Evolutionary conservation across 2,113 vertebrate species (phyloP), one percentile per base, ranked within the genome.

Genomic region (Apaloderma vittatum): DNA sequence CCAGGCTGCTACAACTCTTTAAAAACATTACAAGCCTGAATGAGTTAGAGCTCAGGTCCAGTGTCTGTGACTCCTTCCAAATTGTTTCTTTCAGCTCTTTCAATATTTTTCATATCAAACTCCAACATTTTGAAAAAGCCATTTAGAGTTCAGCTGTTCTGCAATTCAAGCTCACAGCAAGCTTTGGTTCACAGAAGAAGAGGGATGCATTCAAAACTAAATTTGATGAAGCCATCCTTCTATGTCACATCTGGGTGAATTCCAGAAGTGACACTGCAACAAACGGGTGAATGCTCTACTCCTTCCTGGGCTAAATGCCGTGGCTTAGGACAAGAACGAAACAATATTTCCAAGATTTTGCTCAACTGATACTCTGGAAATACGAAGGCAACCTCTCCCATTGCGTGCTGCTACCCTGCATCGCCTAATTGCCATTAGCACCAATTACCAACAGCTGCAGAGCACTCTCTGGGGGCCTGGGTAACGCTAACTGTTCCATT

Each of bases 81-180:
- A 94, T 67, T 18, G 45, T 94, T 92, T 95, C 90, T 86, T 97
- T 95, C 22, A 46, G 90, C 52, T 93, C 70, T 92, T 91, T 94
- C 89, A 90, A 51, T 90, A 91, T 95, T 92, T 95, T 88, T 93
- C 94, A 80, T 75, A 58, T 83, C 75, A 92, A 91, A 89, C 72
- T 65, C 90, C 78, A 75, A 81, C 51, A 37, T 96, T 95, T 90
- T 87, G 86, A 83, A 92, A 90, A 86, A 90, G 46, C 57, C 52
- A 81, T 81, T 93, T 77, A 79, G 74, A 83, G 67, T 86, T 81
- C 94, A 94, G 65, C 88, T 93, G 15, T n/a, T 87, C 67, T 81
- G 68, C 52, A 40, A 58, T 79, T 80, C 57, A 71, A 73, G 91
- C 76, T 94, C 21, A 9, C 6, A 15, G 74, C 51, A 75, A 55